phyloP scores from a whole-genome alignment of 1,140 invertebrate species.

The Ericerus pela region DNA sequence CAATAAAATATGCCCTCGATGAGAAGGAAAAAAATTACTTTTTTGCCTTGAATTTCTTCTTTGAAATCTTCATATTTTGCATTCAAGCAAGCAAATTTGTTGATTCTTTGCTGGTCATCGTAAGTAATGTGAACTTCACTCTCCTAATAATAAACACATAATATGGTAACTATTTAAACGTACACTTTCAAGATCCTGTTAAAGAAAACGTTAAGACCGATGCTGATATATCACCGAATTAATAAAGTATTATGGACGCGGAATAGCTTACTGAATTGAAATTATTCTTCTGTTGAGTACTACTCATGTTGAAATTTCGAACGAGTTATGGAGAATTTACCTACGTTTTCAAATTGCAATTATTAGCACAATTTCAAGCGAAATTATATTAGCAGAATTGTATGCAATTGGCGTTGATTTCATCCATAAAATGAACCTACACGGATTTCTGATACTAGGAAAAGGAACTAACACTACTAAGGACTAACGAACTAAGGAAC shows the following conservation, averaged over 20 bases:
- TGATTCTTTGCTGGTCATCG: conserved; percentile 96
- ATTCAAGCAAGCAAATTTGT: conserved; percentile 86
- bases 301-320: too few species aligned
- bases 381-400: too few species aligned
- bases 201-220: background rate
- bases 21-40: conserved; percentile 35
- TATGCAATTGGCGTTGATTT: too few species aligned
- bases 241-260: background rate
- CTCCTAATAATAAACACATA: conserved; percentile 40
- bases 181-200: background rate
- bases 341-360: too few species aligned
- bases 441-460: too few species aligned
- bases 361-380: too few species aligned
- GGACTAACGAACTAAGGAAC: too few species aligned
- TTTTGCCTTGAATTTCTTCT: conserved; percentile 74
- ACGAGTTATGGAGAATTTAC: too few species aligned
- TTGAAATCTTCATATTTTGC: conserved; percentile 80
- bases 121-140: conserved; percentile 85
- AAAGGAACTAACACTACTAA: too few species aligned
- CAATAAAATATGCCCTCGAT: background rate
- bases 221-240: background rate
- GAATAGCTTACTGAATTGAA: conserved; percentile 1
- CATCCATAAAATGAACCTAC: too few species aligned
- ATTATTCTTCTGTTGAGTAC: background rate
- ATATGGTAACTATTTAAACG: background rate